Conservation (phyloP, 2,888 invertebrate species). For the Drosophila subsilvestris region DNA sequence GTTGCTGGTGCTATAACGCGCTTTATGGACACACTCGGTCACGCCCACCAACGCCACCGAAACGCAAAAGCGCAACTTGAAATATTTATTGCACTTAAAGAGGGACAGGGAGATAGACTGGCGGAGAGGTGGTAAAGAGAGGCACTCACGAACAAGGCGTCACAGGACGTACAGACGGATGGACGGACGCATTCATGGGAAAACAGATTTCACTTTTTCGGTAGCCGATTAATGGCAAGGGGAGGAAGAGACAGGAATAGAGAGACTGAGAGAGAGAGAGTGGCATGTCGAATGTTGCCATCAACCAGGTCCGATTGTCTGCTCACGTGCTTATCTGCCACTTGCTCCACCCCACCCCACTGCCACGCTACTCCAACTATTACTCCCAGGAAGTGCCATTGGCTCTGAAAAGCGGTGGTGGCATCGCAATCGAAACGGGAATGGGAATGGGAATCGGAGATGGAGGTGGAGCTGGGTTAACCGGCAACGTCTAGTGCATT, state of each 20-base stretch:
- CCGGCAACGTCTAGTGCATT: conserved; percentile 69
- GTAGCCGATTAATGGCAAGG: conserved; percentile 55
- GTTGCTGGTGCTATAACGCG: conserved; percentile 56
- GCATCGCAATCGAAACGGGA: not conserved
- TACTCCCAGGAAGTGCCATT: conserved; percentile 8
- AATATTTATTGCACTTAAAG: conserved; percentile 76
- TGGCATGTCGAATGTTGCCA: conserved; percentile 45
- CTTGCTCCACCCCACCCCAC: conserved; percentile 28
- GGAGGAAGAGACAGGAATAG: not conserved
- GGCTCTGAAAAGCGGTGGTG: not conserved
- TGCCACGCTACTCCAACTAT: not conserved
- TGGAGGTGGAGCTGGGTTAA: conserved; percentile 24
- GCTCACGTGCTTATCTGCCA: conserved; percentile 78
- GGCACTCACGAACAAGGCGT: not conserved
- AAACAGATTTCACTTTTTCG: conserved; percentile 67
- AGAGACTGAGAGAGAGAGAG: not conserved
- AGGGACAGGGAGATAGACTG: conserved; percentile 15
- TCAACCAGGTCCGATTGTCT: conserved; percentile 43
- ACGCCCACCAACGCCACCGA: conserved; percentile 60
- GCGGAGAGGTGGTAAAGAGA: not conserved
- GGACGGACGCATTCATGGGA: conserved; percentile 50
- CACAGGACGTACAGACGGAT: not conserved
- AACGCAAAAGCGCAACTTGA: conserved; percentile 76
- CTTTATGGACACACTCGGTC: conserved; percentile 75
- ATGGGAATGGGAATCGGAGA: not conserved